A percentile compares a stretch with the other conserved stretches of the same genome.
Conservation (phyloP, 2,888 invertebrate genomes). For the Microchrysa polita region DNA sequence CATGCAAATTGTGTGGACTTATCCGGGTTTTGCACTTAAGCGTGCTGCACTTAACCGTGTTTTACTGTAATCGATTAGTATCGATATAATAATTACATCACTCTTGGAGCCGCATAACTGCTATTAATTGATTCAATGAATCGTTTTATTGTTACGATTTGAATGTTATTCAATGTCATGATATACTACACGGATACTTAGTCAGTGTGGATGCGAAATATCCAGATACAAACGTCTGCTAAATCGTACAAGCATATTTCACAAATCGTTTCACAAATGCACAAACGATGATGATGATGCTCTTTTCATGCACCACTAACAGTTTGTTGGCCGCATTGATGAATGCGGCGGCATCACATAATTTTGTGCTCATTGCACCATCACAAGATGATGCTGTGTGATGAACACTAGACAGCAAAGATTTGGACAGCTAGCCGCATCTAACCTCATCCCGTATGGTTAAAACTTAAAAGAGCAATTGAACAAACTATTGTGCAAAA, state of each 20-base stretch:
- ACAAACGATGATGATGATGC: not conserved
- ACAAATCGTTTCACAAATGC: not conserved
- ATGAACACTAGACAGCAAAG: too few relatives aligned
- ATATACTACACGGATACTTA: too few relatives aligned
- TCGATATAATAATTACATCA: not conserved
- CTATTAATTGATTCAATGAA: not conserved
- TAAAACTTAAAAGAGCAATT: too few relatives aligned
- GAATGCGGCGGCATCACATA: not conserved
- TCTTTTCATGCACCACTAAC: not conserved
- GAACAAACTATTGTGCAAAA: too few relatives aligned
- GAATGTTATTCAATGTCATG: slow-evolving; percentile 9
- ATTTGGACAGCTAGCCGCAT: too few relatives aligned
- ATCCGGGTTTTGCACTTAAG: too few relatives aligned
- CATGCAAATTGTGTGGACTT: too few relatives aligned
- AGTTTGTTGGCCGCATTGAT: too few relatives aligned
- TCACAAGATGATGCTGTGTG: not conserved
- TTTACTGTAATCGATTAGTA: too few relatives aligned
- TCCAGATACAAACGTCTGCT: not conserved
- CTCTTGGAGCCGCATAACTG: not conserved
- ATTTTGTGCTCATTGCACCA: not conserved
- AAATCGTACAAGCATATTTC: not conserved
- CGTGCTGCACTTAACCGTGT: too few relatives aligned
- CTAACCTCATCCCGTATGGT: too few relatives aligned
- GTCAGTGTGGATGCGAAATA: too few relatives aligned
- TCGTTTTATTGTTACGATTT: slow-evolving; percentile 10